Base-by-base conservation (phyloP, 2,888 invertebrate species). In the Slavum lentiscoides region DNA sequence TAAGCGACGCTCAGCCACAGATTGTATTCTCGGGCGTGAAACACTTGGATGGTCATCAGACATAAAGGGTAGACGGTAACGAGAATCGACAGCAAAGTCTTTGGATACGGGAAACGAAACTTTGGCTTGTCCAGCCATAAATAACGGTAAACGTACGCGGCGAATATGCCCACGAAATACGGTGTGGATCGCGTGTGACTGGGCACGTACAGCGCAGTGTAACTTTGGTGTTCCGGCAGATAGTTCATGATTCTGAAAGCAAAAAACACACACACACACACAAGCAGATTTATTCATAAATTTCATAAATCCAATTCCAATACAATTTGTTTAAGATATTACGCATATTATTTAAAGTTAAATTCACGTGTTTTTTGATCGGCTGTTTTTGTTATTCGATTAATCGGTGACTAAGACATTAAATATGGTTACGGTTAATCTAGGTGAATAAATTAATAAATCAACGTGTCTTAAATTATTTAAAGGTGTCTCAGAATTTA, bases 151-250 rank as follows among this genome's bases (percentile, higher is more conserved):
- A 76, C 75, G 9, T 76, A 76, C 30, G 75, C 75, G 8, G 75
- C 75, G 49, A 76, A 76, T 49, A 76, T 67, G 1, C 75, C 75
- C 19, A 76, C 75, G 9, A 76, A 76, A n/a, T 76, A 76, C 19
- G 75, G 75, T 11, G 75, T 76, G 2, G 75, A 76, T 59, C 75
- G 59, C 9, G 75, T 76, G 15, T 76, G 75, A 43, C 75, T 76
- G 2, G 75, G 75, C 19, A 76, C 49, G 13, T 76, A 68, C 17
- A 76, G 6, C 67, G 15, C 30, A 2, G 68, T 68, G 68, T 76
- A 76, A 23, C 59, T 76, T n/a, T 49, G 23, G 2, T 59, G 49
- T 19, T 59, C 68, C 5, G 75, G 75, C n/a, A 59, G 59, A 59
- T 76, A 68, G 17, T 68, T 76, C 8, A 68, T 49, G 4, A 68